Evolutionary conservation across 37 sponge, comb jelly and placozoan species (phyloP).

Genomic region (Crambe crambe): DNA sequence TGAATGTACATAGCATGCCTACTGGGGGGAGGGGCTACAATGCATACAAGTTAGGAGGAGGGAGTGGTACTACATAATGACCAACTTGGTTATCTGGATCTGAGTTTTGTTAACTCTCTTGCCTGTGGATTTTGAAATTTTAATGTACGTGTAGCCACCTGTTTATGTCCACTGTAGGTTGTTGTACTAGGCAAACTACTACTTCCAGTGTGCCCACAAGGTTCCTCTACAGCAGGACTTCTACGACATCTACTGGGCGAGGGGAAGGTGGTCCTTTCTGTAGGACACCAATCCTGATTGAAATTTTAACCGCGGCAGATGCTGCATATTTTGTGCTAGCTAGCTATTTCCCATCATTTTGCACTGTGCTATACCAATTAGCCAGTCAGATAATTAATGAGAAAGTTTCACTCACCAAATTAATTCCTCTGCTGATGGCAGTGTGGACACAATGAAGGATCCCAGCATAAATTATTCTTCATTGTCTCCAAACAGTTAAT

Average conservation of each 20-base stretch:
- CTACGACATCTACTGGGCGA: constrained; percentile 78
- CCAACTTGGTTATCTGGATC: constrained; percentile 39
- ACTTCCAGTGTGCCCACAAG: constrained; percentile 80
- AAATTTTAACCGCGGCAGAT: background rate
- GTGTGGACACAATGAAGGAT: constrained; percentile 64
- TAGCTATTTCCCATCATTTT: no score
- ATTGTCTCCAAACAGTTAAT: constrained; percentile 92
- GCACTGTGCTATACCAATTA: no score
- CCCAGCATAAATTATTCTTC: constrained; percentile 63
- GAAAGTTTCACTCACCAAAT: constrained; percentile 63
- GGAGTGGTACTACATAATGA: no score
- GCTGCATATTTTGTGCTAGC: no score
- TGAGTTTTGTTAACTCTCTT: background rate
- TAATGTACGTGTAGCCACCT: no score
- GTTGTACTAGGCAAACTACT: constrained; percentile 86
- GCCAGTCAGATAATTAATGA: no score
- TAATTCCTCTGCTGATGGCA: constrained; percentile 64
- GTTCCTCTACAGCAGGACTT: constrained; percentile 82
- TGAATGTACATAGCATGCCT: no score
- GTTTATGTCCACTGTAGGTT: no score
- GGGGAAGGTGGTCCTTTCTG: background rate
- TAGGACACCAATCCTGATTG: background rate
- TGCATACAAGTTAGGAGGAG: no score
- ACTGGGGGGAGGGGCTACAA: no score
- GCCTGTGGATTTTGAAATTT: no score